These are phyloP conservation scores for Tetragnatha versicolor DNA, from an alignment of 1,140 invertebrate species.

Conservation along the genomic window DNA sequence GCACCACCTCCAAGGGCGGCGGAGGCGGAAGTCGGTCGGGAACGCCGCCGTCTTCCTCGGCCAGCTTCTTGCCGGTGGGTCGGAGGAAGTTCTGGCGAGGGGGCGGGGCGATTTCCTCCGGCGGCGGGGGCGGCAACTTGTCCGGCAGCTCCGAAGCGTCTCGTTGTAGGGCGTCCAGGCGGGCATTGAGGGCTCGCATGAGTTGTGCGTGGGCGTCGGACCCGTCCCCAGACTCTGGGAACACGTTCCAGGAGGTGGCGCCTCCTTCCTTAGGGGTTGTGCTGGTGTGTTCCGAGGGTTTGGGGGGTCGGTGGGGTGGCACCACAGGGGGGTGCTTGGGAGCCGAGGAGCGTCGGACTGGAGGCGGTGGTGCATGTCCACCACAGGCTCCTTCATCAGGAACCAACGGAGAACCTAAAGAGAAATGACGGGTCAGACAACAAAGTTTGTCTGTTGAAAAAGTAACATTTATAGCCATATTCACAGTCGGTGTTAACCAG, in stretches of 20 bases:
- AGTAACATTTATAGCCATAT: no score
- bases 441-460: not conserved
- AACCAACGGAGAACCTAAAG: not conserved
- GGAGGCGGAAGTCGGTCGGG: constrained; percentile 7
- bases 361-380: constrained; percentile 31
- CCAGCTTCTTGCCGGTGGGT: no score
- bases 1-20: no score
- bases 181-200: constrained; percentile 51
- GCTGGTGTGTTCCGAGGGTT: not conserved
- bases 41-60: not conserved
- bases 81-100: constrained; percentile 1
- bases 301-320: constrained; percentile 30
- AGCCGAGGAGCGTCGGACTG: constrained; percentile 37
- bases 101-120: not conserved
- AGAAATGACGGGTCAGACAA: not conserved
- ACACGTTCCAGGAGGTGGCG: constrained; percentile 48
- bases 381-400: constrained; percentile 32
- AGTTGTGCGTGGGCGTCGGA: constrained; percentile 43
- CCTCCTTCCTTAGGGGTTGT: constrained; percentile 2
- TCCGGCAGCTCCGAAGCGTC: not conserved
- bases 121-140: constrained; percentile 27
- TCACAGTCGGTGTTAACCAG: no score
- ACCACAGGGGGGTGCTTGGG: constrained; percentile 30
- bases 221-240: constrained; percentile 18
- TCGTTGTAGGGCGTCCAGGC: constrained; percentile 26